phyloP scores from a whole-genome alignment of 2,113 vertebrate genomes.

The Turdus rufiventris region DNA sequence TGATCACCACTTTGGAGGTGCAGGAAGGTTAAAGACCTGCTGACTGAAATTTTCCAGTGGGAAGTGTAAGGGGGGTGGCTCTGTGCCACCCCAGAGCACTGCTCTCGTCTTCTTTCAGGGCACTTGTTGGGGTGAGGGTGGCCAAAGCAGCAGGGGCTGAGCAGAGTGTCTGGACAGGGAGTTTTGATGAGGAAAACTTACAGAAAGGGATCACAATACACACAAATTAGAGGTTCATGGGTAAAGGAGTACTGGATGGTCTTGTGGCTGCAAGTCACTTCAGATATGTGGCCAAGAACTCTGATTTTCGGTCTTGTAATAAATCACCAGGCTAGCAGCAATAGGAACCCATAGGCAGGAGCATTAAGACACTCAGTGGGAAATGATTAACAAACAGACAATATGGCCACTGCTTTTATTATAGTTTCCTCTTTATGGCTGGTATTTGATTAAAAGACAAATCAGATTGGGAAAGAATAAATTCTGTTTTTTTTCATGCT shows the following conservation, averaged over 20 bases:
- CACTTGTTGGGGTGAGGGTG: background rate
- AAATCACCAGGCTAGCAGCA: background rate
- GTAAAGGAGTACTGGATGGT: background rate
- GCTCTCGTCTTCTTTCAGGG: background rate
- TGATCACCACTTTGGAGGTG: background rate
- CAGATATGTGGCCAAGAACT: background rate
- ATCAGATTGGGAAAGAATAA: background rate
- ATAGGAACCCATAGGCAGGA: background rate
- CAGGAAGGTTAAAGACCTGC: background rate
- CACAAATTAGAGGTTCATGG: fast-evolving
- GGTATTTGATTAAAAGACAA: background rate
- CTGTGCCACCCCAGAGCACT: background rate
- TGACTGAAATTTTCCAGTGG: background rate
- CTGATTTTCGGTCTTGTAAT: background rate
- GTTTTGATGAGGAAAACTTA: background rate
- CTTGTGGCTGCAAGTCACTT: background rate
- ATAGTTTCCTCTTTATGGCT: background rate
- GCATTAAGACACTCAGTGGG: background rate
- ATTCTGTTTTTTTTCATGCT: background rate
- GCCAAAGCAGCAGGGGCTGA: background rate
- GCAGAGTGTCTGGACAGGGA: background rate
- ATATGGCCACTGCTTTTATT: background rate
- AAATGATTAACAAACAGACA: background rate
- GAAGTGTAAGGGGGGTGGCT: background rate
- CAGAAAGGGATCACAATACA: background rate